Conservation (phyloP, 1,140 invertebrate species). For the Yoshiicerus persimilis region DNA sequence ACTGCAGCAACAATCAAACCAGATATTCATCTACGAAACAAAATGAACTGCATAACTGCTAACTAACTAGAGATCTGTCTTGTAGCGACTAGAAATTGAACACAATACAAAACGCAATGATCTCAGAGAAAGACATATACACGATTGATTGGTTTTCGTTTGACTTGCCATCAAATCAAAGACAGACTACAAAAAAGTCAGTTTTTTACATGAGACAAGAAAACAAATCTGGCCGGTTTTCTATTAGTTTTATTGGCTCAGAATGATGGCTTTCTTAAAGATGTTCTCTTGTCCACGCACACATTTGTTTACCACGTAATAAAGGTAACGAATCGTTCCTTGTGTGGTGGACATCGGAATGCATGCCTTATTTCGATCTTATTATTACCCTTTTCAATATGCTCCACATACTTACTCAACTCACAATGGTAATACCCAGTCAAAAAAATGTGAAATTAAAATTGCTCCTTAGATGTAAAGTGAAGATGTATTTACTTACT, state of each 20-base stretch:
- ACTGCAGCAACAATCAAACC: background rate
- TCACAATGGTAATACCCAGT: background rate
- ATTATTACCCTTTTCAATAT: background rate
- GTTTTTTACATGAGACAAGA: background rate
- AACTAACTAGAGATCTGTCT: background rate
- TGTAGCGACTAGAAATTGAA: background rate
- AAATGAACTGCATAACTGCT: background rate
- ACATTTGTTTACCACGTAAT: background rate
- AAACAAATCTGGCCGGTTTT: slow-evolving; percentile 16
- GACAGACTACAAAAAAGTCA: background rate
- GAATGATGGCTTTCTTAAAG: background rate
- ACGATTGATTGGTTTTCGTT: background rate
- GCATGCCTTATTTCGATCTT: background rate
- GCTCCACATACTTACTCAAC: no score
- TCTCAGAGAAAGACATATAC: background rate
- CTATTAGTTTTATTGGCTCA: background rate
- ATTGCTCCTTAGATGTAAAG: background rate
- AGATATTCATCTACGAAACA: background rate
- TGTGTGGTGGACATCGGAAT: background rate
- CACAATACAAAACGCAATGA: background rate
- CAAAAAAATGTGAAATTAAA: background rate
- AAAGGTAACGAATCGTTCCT: background rate
- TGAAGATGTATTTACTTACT: background rate
- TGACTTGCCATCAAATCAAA: background rate
- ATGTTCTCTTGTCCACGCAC: background rate